A percentile compares a stretch with the other conserved stretches of the same genome.
Conservation (phyloP, 2,113 vertebrate genomes). For the Melierax canorus region DNA sequence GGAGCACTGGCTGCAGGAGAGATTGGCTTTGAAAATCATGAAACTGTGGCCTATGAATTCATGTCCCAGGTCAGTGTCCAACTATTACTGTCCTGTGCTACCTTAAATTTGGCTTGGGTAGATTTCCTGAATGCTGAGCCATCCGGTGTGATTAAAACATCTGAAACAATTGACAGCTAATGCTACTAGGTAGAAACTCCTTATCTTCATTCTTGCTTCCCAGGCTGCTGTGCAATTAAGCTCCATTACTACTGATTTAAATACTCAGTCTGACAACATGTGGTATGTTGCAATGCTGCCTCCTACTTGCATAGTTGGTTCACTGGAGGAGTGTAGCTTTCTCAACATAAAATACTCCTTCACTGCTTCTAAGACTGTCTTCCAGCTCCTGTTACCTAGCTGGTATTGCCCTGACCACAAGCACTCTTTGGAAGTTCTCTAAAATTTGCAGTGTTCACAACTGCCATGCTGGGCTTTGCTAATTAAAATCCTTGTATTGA, state of each 20-base stretch:
- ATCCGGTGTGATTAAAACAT: neutral
- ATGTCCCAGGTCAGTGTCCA: constrained; percentile 90
- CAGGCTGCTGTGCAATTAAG: constrained; percentile 12
- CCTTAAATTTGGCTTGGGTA: neutral
- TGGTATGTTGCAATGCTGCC: neutral
- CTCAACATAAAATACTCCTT: neutral
- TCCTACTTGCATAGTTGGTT: neutral
- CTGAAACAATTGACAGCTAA: neutral
- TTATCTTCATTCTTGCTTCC: constrained; percentile 23
- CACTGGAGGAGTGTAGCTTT: neutral
- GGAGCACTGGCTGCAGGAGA: constrained; percentile 95
- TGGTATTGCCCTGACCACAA: neutral
- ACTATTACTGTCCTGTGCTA: neutral
- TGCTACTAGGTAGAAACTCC: neutral
- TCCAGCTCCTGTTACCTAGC: neutral
- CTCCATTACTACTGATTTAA: neutral
- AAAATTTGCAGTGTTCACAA: neutral
- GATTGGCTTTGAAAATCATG: constrained; percentile 97
- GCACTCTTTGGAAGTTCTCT: neutral
- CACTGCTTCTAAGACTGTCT: neutral
- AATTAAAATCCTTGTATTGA: neutral
- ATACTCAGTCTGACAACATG: neutral
- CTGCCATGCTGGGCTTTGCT: neutral
- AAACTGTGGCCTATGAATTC: constrained; percentile 98
- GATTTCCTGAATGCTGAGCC: neutral